A percentile compares a stretch with the other conserved stretches of the same genome.
These are phyloP conservation scores for Lithosia quadra DNA, from an alignment of 2,888 invertebrate species.

Conservation along the genomic window DNA sequence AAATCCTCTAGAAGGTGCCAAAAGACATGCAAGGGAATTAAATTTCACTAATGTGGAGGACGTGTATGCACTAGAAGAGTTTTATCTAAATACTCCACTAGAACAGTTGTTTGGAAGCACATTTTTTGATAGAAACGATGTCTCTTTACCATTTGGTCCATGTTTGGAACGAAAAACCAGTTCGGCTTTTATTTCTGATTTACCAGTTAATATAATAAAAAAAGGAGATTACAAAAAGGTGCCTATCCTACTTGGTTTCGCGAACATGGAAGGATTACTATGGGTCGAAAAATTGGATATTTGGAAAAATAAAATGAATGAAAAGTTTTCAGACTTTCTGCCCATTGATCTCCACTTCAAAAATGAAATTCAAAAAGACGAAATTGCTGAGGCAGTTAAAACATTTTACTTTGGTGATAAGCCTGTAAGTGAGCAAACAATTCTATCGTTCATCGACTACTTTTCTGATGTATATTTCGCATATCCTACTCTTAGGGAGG, in stretches of 20 bases:
- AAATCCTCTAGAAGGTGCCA: conserved; percentile 63
- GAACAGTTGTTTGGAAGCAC: conserved; percentile 35
- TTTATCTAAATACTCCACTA: conserved; percentile 54
- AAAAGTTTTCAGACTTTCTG: conserved; percentile 59
- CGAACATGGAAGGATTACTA: conserved; percentile 45
- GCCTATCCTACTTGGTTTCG: conserved; percentile 57
- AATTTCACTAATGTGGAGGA: conserved; percentile 58
- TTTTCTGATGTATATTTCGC: conserved; percentile 68
- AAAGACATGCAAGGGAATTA: conserved; percentile 51
- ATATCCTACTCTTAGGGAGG: conserved; percentile 55
- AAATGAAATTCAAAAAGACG: conserved; percentile 44
- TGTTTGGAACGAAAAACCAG: conserved; percentile 57
- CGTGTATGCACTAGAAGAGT: conserved; percentile 40
- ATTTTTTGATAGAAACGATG: conserved; percentile 38
- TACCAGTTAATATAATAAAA: conserved; percentile 60
- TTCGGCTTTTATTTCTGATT: conserved; percentile 43
- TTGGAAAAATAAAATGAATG: conserved; percentile 63
- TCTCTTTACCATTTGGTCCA: conserved; percentile 43
- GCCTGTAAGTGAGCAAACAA: conserved; percentile 25
- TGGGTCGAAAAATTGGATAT: conserved; percentile 43
- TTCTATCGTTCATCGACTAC: conserved; percentile 50
- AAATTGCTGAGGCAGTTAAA: not conserved
- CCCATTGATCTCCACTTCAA: conserved; percentile 62
- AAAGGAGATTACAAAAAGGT: conserved; percentile 47
- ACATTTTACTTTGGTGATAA: not conserved